Evolutionary conservation across 1,140 invertebrate species (phyloP), one percentile per base, ranked within the genome.

Genomic region (Dolichoris vasculosae): DNA sequence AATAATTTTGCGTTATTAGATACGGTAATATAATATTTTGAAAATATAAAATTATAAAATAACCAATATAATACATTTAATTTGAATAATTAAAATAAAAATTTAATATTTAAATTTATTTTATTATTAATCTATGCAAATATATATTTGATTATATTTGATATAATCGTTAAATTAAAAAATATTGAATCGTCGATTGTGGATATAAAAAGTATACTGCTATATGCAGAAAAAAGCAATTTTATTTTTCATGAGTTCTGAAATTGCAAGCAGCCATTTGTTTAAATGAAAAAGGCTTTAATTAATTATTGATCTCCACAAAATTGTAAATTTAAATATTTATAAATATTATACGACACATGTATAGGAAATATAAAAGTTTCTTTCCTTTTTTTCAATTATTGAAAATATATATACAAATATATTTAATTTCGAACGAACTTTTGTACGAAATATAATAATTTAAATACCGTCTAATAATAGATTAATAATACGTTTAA

Each of bases 101-200:
- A 63, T 63, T 63, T 26, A 13, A 69, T 69, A 38, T 73, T 73
- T 3, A 73, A 23, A 43, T 73, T 38, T 26, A 13, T 51, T 48
- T 76, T 48, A 76, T 35, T 26, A 32, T 46, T n/a, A 46, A 46
- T 46, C 23, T 77, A 77, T 20, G 46, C 13, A 77, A 55, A 77
- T 32, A 32, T 35, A 35, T 77, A 55, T 51, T 51, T 51, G 38
- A 77, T 51, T 43, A 73, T 40, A 26, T 73, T 73, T 73, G 38
- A 51, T 77, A 77, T 77, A 30, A 77, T 32, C 46, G 15, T 51
- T 30, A 17, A 46, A 75, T 75, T 73, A 73, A 75, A 75, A 73
- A 75, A 75, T 46, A 75, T 51, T 46, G 43, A 13, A 32, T 51
- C 43, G 46, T 51, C 75, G 30, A 77, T 48, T 77, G 43, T 55